phyloP scores from a whole-genome alignment of 2,797 vertebrate genomes.

The Pelochelys cantorii region DNA sequence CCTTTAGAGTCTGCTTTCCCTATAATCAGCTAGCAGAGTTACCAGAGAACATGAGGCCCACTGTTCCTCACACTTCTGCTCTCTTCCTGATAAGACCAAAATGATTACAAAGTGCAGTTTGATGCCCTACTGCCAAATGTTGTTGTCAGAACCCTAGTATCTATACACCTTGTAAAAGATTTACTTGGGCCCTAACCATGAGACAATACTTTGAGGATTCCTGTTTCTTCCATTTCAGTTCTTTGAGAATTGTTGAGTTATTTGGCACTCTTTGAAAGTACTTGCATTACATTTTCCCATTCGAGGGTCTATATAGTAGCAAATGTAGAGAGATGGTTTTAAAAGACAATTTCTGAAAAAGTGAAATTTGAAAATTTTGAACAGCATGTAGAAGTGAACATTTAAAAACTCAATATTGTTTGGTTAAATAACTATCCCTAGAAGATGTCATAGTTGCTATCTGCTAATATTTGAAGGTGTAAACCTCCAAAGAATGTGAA shows the following conservation, averaged over 20 bases:
- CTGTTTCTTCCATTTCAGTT: not conserved
- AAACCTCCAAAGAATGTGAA: not conserved
- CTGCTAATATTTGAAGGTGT: not conserved
- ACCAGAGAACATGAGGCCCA: not conserved
- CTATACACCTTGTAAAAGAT: not conserved
- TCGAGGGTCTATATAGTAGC: not conserved
- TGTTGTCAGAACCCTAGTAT: not conserved
- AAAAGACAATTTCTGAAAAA: not conserved
- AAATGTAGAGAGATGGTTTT: not conserved
- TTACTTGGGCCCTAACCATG: not conserved
- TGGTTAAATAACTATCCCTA: not conserved
- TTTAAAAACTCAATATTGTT: not conserved
- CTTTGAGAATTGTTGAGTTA: not conserved
- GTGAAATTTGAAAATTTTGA: not conserved
- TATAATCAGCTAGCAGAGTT: not conserved
- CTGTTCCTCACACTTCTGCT: not conserved
- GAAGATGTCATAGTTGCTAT: not conserved
- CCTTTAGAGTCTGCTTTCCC: not conserved
- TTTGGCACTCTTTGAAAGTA: not conserved
- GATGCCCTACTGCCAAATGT: too few relatives aligned
- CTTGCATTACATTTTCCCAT: not conserved
- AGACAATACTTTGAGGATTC: not conserved
- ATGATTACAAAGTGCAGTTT: not conserved
- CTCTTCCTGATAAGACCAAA: not conserved
- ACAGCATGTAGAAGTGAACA: not conserved